Evolutionary conservation across 2,888 invertebrate species (phyloP).

Genomic region (Drosophila stalkeri): DNA sequence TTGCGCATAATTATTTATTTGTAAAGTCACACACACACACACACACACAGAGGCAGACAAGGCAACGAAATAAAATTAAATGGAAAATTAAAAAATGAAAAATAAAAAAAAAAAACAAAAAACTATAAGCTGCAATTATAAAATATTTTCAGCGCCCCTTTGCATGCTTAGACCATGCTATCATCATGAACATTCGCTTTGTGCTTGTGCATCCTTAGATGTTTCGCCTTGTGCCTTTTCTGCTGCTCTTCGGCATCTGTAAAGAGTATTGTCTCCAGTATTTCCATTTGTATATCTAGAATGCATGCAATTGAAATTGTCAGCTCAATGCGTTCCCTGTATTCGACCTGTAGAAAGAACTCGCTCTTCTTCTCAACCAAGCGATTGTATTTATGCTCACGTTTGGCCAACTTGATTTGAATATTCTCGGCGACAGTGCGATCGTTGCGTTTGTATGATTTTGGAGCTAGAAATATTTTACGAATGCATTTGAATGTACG

Average conservation of each 20-base stretch:
- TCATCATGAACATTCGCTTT: neutral
- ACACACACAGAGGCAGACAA: neutral
- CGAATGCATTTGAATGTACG: neutral
- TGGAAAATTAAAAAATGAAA: constrained; percentile 27
- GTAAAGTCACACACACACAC: constrained; percentile 45
- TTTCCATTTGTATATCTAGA: constrained; percentile 45
- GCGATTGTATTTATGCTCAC: neutral
- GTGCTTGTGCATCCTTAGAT: too few relatives aligned
- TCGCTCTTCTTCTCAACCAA: constrained; percentile 17
- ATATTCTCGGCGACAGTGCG: constrained; percentile 61
- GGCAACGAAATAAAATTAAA: neutral
- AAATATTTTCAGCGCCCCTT: neutral
- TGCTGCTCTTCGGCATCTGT: neutral
- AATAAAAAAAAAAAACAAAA: neutral
- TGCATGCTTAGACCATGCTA: neutral
- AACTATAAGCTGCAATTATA: constrained; percentile 24
- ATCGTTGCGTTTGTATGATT: constrained; percentile 17
- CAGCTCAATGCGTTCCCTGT: constrained; percentile 33
- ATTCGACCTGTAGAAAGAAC: constrained; percentile 16
- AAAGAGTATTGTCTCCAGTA: constrained; percentile 44
- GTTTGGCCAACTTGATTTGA: constrained; percentile 14
- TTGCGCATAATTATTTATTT: constrained; percentile 77
- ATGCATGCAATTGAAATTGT: constrained; percentile 20
- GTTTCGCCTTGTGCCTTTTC: too few relatives aligned
- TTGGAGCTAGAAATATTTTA: neutral